These are phyloP conservation scores for Ophion ventricosus DNA, from an alignment of 2,888 invertebrate species.

Conservation along the genomic window DNA sequence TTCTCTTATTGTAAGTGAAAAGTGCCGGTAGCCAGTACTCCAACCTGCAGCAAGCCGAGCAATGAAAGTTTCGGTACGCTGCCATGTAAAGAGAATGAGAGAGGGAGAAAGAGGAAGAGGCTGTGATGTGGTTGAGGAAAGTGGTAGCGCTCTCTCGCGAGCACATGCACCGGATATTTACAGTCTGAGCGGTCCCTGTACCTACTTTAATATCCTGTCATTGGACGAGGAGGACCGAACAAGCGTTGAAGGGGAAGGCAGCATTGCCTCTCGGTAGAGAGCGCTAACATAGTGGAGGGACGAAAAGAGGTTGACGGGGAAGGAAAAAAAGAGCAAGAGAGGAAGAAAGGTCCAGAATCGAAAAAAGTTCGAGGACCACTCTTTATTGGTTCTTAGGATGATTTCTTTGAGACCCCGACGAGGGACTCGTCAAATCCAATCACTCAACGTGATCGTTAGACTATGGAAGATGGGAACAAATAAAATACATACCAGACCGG, in stretches of 20 bases:
- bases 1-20: constrained; percentile 62
- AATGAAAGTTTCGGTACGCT: constrained; percentile 46
- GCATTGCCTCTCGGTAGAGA: constrained; percentile 22
- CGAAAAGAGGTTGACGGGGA: constrained; percentile 8
- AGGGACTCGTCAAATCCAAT: constrained; percentile 39
- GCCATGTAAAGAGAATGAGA: not conserved
- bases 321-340: constrained; percentile 5
- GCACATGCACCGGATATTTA: constrained; percentile 78
- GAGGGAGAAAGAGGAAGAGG: constrained; percentile 10
- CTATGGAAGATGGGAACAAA: constrained; percentile 1
- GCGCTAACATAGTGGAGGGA: not conserved
- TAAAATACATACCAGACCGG: constrained; percentile 10
- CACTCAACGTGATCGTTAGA: constrained; percentile 38
- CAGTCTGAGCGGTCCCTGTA: constrained; percentile 78
- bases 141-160: constrained; percentile 47
- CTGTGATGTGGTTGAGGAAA: constrained; percentile 31
- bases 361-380: constrained; percentile 22
- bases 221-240: constrained; percentile 73
- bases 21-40: constrained; percentile 50
- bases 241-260: constrained; percentile 73
- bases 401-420: constrained; percentile 36
- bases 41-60: constrained; percentile 41
- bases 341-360: not conserved
- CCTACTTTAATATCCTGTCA: constrained; percentile 81
- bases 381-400: constrained; percentile 40